Conservation (phyloP, 2,113 vertebrate species). For the Anser brachyrhynchus region DNA sequence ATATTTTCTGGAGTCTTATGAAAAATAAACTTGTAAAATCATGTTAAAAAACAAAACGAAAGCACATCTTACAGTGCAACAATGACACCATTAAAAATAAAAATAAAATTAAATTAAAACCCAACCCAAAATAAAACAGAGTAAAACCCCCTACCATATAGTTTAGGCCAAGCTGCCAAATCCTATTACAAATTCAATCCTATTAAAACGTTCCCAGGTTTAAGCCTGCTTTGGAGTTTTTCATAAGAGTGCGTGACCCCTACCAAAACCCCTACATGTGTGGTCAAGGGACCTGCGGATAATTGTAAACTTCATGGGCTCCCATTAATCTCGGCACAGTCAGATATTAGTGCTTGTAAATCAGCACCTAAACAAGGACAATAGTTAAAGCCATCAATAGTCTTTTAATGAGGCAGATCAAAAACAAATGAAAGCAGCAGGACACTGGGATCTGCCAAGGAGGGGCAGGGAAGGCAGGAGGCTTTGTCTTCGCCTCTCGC, state of each 20-base stretch:
- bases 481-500: slow-evolving; percentile 74
- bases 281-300: slow-evolving; percentile 85
- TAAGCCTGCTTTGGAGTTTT: slow-evolving; percentile 88
- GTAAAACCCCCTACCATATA: slow-evolving; percentile 50
- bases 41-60: background rate
- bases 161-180: slow-evolving; percentile 83
- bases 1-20: background rate
- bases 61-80: background rate
- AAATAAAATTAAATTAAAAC: background rate
- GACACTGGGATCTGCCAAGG: slow-evolving; percentile 78
- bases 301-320: slow-evolving; percentile 85
- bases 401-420: slow-evolving; percentile 91
- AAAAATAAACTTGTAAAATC: background rate
- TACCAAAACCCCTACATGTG: slow-evolving; percentile 85
- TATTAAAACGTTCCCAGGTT: slow-evolving; percentile 89
- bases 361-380: slow-evolving; percentile 88
- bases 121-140: background rate
- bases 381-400: slow-evolving; percentile 89
- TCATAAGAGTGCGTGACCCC: slow-evolving; percentile 80
- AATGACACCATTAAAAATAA: slow-evolving; percentile 27
- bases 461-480: slow-evolving; percentile 68
- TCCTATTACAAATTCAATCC: slow-evolving; percentile 89
- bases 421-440: slow-evolving; percentile 89
- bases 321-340: slow-evolving; percentile 86
- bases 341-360: slow-evolving; percentile 89